phyloP scores from a whole-genome alignment of 2,797 vertebrate species.

The Liparis tanakae region DNA sequence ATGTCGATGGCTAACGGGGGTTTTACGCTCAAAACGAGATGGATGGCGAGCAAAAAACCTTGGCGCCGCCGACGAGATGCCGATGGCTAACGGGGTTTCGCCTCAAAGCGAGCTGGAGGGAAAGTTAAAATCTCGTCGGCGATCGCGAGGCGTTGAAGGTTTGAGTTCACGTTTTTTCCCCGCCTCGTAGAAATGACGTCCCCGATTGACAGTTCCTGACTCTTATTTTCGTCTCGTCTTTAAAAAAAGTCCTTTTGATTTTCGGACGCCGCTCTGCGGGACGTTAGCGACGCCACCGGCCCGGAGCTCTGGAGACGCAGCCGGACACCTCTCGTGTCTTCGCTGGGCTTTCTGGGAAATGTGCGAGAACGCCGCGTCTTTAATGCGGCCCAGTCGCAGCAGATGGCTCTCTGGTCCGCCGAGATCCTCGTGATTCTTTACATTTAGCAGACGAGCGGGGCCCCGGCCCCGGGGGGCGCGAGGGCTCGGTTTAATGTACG shows the following conservation, averaged over 20 bases:
- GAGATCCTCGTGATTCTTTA: not conserved
- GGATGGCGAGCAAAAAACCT: too few species aligned
- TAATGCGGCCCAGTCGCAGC: slow-evolving; percentile 14
- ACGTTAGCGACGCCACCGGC: not conserved
- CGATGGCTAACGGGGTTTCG: too few species aligned
- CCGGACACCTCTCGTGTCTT: not conserved
- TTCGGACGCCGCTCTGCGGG: not conserved
- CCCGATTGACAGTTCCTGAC: not conserved
- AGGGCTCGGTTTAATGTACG: not conserved
- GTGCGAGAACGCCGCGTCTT: not conserved
- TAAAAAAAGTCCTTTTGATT: not conserved
- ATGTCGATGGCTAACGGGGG: too few species aligned
- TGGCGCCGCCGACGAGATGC: too few species aligned
- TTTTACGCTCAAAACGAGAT: too few species aligned
- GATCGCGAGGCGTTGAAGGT: not conserved
- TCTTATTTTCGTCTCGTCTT: not conserved
- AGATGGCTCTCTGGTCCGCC: not conserved
- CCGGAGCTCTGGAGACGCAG: not conserved
- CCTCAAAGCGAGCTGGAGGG: too few species aligned
- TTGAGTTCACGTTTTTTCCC: too few species aligned
- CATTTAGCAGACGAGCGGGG: not conserved
- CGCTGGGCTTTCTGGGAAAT: not conserved
- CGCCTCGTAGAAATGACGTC: too few species aligned
- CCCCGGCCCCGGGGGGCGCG: not conserved
- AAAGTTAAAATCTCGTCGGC: too few species aligned